Conservation (phyloP, 2,113 vertebrate species). For the Hyaena hyaena region DNA sequence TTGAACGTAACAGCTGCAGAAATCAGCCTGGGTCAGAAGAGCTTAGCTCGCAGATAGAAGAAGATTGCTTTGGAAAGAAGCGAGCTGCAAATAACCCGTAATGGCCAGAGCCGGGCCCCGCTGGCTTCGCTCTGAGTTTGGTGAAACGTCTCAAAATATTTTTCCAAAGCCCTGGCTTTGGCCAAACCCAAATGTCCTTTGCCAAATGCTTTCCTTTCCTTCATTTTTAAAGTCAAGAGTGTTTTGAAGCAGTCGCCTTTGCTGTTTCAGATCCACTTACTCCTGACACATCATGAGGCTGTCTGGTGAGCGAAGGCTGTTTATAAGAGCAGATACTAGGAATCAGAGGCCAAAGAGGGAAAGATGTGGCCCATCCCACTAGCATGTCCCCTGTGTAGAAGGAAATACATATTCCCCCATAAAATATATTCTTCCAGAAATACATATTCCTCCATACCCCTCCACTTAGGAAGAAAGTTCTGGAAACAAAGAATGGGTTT, state of each 20-base stretch:
- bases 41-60: neutral
- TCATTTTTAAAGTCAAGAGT: neutral
- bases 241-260: neutral
- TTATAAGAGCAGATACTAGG: neutral
- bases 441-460: neutral
- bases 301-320: neutral
- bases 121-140: neutral
- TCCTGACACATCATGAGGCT: neutral
- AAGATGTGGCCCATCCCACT: neutral
- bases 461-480: neutral
- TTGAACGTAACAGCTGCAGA: neutral
- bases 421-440: neutral
- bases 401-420: neutral
- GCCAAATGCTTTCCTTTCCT: conserved; percentile 22
- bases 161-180: conserved; percentile 49
- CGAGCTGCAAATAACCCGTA: neutral
- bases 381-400: neutral
- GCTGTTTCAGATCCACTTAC: neutral
- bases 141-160: neutral
- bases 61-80: conserved; percentile 47
- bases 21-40: neutral
- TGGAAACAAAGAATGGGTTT: neutral
- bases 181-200: neutral
- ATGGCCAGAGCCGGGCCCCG: neutral
- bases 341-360: neutral